phyloP scores from a whole-genome alignment of 1,140 invertebrate species.

The Oppia nitens region DNA sequence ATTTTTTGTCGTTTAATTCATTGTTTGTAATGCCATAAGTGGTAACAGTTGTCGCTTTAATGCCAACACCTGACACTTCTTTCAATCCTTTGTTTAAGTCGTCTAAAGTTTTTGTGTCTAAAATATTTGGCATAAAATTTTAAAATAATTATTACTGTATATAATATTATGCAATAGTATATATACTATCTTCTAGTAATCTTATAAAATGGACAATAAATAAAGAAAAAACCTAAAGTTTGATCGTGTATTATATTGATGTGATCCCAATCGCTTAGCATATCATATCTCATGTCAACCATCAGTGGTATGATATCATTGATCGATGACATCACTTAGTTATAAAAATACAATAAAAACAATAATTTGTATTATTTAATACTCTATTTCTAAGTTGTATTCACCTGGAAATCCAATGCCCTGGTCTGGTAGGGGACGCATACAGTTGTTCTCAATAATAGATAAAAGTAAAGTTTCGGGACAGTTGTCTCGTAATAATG shows the following conservation, averaged over 20 bases:
- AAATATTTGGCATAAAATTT: too few species aligned
- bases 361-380: too few species aligned
- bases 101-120: background rate
- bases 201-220: too few species aligned
- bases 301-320: slow-evolving; percentile 17
- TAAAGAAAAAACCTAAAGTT: slow-evolving; percentile 15
- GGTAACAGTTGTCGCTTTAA: background rate
- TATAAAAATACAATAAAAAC: too few species aligned
- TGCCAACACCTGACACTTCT: background rate
- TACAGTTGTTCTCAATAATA: slow-evolving; percentile 15
- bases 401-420: slow-evolving; percentile 17
- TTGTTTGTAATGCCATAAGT: background rate
- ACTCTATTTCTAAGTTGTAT: too few species aligned
- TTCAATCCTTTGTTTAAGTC: background rate
- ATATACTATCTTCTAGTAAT: too few species aligned
- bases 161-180: too few species aligned
- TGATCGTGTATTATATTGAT: slow-evolving; percentile 19
- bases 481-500: slow-evolving; percentile 6
- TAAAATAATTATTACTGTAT: too few species aligned
- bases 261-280: slow-evolving; percentile 18
- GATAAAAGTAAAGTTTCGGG: slow-evolving; percentile 6
- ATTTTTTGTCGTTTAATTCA: background rate
- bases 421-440: slow-evolving; percentile 12
- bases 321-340: slow-evolving; percentile 6
- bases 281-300: slow-evolving; percentile 15